Evolutionary conservation across 2,797 vertebrate species (phyloP).

Genomic region (Microcaecilia unicolor): DNA sequence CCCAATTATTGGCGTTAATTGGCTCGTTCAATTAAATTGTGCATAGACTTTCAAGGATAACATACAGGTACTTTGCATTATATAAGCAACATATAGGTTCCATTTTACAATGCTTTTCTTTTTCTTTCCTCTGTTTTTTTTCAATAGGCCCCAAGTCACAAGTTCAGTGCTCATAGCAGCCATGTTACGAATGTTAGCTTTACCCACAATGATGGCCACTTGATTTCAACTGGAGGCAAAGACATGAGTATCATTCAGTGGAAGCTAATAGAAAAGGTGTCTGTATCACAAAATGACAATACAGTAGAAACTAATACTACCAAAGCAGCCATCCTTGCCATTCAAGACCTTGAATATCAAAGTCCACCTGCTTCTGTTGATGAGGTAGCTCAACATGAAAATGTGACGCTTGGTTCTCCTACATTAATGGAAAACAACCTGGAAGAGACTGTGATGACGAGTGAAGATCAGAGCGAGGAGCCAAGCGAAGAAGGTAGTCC

Average conservation of each 20-base stretch:
- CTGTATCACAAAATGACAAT: slow-evolving; percentile 55
- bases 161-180: slow-evolving; percentile 94
- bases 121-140: slow-evolving; percentile 27
- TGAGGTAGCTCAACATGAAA: slow-evolving; percentile 32
- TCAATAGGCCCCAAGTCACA: slow-evolving; percentile 84
- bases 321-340: slow-evolving; percentile 36
- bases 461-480: slow-evolving; percentile 42
- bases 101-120: background rate
- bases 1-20: too few relatives aligned
- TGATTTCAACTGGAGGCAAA: slow-evolving; percentile 93
- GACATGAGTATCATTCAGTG: slow-evolving; percentile 96
- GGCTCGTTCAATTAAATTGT: too few relatives aligned
- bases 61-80: too few relatives aligned
- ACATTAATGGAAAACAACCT: slow-evolving; percentile 45
- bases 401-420: slow-evolving; percentile 38
- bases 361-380: slow-evolving; percentile 21
- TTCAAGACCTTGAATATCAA: slow-evolving; percentile 27
- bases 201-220: slow-evolving; percentile 76
- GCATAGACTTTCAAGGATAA: too few relatives aligned
- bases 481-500: slow-evolving; percentile 49
- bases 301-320: slow-evolving; percentile 29
- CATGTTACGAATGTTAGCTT: slow-evolving; percentile 97
- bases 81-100: too few relatives aligned
- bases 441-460: slow-evolving; percentile 36
- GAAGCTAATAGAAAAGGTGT: slow-evolving; percentile 80